Percentiles rank a stretch among this genome's conserved stretches.
Evolutionary conservation across 2,113 vertebrate genomes (phyloP).

Genomic region (Gymnogyps californianus): DNA sequence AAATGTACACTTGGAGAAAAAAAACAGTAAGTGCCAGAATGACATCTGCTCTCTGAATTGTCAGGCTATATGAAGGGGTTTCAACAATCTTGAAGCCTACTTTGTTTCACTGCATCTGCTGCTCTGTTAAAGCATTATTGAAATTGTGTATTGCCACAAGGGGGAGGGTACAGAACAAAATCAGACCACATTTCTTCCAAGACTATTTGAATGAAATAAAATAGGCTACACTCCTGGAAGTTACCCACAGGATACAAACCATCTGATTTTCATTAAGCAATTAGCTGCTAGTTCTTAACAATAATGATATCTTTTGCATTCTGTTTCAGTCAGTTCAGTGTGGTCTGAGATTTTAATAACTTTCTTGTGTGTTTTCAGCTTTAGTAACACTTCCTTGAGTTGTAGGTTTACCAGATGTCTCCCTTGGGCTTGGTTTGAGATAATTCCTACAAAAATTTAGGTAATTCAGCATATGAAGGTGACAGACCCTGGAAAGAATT

Average conservation of each 20-base stretch:
- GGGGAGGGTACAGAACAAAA: not conserved
- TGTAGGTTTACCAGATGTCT: not conserved
- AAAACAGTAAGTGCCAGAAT: not conserved
- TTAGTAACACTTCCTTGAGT: not conserved
- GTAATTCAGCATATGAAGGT: slow-evolving; percentile 20
- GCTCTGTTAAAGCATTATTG: not conserved
- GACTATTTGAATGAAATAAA: not conserved
- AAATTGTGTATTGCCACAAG: not conserved
- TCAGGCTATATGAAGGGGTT: not conserved
- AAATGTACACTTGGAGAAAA: not conserved
- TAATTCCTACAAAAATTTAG: not conserved
- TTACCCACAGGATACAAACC: not conserved
- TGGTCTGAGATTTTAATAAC: slow-evolving; percentile 45
- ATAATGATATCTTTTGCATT: slow-evolving; percentile 31
- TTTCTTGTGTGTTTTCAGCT: slow-evolving; percentile 16
- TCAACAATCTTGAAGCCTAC: not conserved
- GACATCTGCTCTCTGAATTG: not conserved
- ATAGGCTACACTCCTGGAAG: not conserved
- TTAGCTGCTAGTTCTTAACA: not conserved
- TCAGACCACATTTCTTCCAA: not conserved
- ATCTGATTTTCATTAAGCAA: slow-evolving; percentile 30
- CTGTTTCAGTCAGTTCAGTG: slow-evolving; percentile 17
- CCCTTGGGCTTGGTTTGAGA: slow-evolving; percentile 13
- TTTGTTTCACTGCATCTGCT: not conserved
- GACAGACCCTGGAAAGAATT: not conserved